Base-by-base conservation (phyloP, 35 echinoderm and acorn worm species). In the Amphiura filiformis region DNA sequence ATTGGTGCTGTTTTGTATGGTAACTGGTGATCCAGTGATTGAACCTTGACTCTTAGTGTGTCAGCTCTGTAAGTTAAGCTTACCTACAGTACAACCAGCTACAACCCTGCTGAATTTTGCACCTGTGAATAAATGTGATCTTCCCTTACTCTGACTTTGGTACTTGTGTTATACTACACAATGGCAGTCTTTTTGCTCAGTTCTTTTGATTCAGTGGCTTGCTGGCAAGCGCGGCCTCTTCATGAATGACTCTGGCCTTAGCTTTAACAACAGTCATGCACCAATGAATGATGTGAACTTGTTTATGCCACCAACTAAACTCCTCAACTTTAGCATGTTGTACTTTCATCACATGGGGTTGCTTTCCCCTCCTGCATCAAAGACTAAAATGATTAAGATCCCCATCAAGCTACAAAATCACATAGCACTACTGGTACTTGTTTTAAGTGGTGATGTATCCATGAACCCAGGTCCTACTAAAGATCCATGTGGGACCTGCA, bases 401-500 rank as follows among this genome's bases (percentile, higher is more conserved):
- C 38, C 78, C 31, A 36, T 80, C 15, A 80, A 80, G 11, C 38
- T 18, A 4, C 28, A 23, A 1, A 80, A 15, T 39, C 38, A 80
- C 34, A 7, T 80, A 34, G 78, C 80, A 30, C 80, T 82, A 20
- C 22, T 42, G 36, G 26, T 26, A n/a, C 80, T 40, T 28, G 80
- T 47, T 15, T 47, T 82, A 37, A 39, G 80, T 39, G 80, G 80
- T 22, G 81, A 83, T 57, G 56, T 83, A 34, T 3, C 81, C 31
- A 1, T 32, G 42, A 83, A 83, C 42, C 39, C 81, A 28, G 44
- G 81, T 31, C 79, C 81, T 33, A 83, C 81, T 22, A 56, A 83
- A 33, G 80, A 83, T 57, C 81, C 42, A 33, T 83, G 81, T 56
- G 81, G 81, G 42, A 33, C 23, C 12, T 83, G 81, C 56, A n/a